Percentiles rank a stretch among this genome's conserved stretches.
Conservation (phyloP, 2,113 vertebrate genomes). For the Indri indri region DNA sequence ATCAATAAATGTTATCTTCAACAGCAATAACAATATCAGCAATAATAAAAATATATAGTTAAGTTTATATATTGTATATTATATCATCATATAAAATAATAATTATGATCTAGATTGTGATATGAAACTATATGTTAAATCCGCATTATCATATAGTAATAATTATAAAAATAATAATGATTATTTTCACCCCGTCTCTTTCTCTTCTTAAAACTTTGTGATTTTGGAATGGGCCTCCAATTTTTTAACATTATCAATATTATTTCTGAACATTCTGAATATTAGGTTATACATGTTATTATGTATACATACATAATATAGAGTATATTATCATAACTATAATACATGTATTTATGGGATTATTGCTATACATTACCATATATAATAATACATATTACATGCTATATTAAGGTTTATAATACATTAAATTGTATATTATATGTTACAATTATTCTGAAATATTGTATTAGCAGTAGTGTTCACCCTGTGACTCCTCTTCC, state of each 20-base stretch:
- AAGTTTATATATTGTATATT: neutral
- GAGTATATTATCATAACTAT: neutral
- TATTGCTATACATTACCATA: neutral
- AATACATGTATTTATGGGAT: neutral
- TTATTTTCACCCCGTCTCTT: neutral
- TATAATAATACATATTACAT: neutral
- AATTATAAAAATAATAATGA: neutral
- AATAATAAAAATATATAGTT: neutral
- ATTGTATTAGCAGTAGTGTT: neutral
- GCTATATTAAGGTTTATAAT: neutral
- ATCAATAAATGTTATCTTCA: neutral
- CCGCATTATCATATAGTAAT: neutral
- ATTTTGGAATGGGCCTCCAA: neutral
- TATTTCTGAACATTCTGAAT: conserved; percentile 19
- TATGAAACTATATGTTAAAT: neutral
- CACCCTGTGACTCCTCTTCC: neutral
- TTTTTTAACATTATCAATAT: conserved; percentile 17
- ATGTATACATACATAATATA: neutral
- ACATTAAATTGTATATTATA: neutral
- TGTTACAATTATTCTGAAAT: neutral
- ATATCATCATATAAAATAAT: conserved; percentile 1
- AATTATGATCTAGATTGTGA: neutral
- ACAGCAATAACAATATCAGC: neutral
- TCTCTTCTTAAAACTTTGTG: conserved; percentile 22
- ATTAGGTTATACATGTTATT: neutral